Base-by-base conservation (phyloP, 2,888 invertebrate species). In the Heteromyza rotundicornis region DNA sequence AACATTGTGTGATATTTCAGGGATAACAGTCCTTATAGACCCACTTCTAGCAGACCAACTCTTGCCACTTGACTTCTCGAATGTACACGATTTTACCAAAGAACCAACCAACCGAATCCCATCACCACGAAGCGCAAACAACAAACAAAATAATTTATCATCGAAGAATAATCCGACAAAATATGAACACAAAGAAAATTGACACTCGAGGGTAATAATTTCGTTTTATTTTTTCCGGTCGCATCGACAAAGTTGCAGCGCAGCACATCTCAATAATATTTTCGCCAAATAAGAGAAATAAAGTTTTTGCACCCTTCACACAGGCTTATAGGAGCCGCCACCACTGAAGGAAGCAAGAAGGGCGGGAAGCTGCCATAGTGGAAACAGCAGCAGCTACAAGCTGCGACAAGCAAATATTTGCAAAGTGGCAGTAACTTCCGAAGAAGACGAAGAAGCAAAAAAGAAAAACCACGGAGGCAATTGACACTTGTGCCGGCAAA, bases 101-200 rank as follows among this genome's bases (percentile, higher is more conserved):
- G n/a, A n/a, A n/a, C n/a, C n/a, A n/a, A n/a, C n/a, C n/a, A n/a
- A n/a, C n/a, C n/a, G n/a, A n/a, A n/a, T n/a, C n/a, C n/a, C n/a
- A n/a, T n/a, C 27, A 27, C 27, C 27, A 27, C 27, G 27, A 27
- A 27, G 10, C 65, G 53, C 55, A 62, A 59, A 62, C 57, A 52
- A 65, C 72, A 71, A 71, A 72, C 70, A 74, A 74, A 70, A 74
- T 71, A 72, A 74, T 71, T 74, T 71, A 72, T 71, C 66, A 71
- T 71, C 59, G 52, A 60, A 52, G 24, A 52, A 24, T 23, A 51
- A 52, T 52, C 16, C 16, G 52, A n/a, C 27, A 40, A 7, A 40
- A 40, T n/a, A 40, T 12, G 40, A 40, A 40, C 40, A n/a, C n/a
- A 40, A 40, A 40, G 40, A 7, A 40, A 40, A 40, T 40, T 40